Base-by-base conservation (phyloP, 2,888 invertebrate genomes). In the Acanthococcus lagerstroemiae region DNA sequence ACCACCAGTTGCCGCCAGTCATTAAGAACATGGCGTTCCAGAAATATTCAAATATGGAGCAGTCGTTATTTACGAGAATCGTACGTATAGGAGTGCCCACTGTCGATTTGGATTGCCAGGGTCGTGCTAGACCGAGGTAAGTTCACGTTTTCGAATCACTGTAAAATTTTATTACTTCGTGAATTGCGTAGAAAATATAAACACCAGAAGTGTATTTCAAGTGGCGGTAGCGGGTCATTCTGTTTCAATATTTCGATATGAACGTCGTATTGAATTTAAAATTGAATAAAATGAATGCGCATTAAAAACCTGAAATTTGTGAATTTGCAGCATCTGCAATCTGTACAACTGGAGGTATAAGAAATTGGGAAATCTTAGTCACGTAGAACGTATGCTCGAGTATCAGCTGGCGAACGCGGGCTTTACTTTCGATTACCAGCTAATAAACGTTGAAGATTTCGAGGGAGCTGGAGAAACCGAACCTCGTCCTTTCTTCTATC, bases 1-100 rank as follows among this genome's bases (percentile, higher is more conserved):
- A 99, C 77, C 95, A 99, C 78, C 99, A 99, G 78, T 80, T 99
- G 71, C 99, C 99, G 0, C 99, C 99, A 0, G 96, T 99, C 12
- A 96, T 99, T 55, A 99, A 99, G 79, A 99, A 99, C 77, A 96
- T 97, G 92, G 97, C 99, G 6, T 99, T 99, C 79, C 97, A 99
- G 78, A 99, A 99, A 76, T 99, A 95, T 78, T 95, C 94, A 65
- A 99, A 99, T 75, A 97, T 99, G 97, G 99, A 99, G 74, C 99
- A 99, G 79, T 95, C 95, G 63, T 80, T 99, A 48, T 99, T 99
- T 77, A 95, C 97, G 0, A 82, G 99, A 70, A 86, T 99, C 76
- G 96, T 99, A 15, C 81, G 96, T 6, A 81, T 99, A 1, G 96
- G 96, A 0, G 95, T 99, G 1, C 97, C 99, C 0, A 95, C 95